A percentile compares a stretch with the other conserved stretches of the same genome.
Conservation (phyloP, 2,888 invertebrate genomes). For the Alloscopus bannaensis region DNA sequence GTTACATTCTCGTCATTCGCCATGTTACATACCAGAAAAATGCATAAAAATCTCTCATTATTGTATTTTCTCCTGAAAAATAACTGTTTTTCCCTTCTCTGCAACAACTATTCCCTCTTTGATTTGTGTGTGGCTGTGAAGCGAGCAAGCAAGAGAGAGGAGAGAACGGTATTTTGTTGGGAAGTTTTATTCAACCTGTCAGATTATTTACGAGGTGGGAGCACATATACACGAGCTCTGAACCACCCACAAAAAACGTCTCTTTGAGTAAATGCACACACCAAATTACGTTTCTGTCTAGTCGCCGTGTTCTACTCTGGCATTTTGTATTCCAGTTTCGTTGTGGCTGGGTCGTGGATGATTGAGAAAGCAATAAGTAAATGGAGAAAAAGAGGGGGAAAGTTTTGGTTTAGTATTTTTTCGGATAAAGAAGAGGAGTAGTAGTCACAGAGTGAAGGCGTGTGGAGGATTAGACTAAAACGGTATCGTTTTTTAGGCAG, state of each 20-base stretch:
- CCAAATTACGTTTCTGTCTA: conserved; percentile 6
- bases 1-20: too few relatives aligned
- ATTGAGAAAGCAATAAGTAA: conserved; percentile 42
- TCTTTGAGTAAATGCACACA: not conserved
- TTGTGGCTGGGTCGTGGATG: conserved; percentile 8
- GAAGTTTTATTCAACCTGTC: conserved; percentile 49
- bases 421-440: not conserved
- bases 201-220: conserved; percentile 55
- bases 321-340: conserved; percentile 12
- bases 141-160: not conserved
- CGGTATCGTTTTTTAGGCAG: too few relatives aligned
- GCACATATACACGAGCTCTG: not conserved
- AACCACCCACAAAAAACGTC: not conserved
- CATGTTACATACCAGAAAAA: too few relatives aligned
- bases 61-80: not conserved
- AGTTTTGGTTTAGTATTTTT: not conserved
- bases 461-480: too few relatives aligned
- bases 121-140: not conserved
- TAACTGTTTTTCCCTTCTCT: not conserved
- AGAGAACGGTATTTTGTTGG: conserved; percentile 29
- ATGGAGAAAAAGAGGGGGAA: conserved; percentile 27
- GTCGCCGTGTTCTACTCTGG: not conserved
- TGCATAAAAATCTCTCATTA: too few relatives aligned
- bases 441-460: too few relatives aligned
- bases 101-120: not conserved